Base-by-base conservation (phyloP, 2,113 vertebrate genomes). In the Centropristis striata region DNA sequence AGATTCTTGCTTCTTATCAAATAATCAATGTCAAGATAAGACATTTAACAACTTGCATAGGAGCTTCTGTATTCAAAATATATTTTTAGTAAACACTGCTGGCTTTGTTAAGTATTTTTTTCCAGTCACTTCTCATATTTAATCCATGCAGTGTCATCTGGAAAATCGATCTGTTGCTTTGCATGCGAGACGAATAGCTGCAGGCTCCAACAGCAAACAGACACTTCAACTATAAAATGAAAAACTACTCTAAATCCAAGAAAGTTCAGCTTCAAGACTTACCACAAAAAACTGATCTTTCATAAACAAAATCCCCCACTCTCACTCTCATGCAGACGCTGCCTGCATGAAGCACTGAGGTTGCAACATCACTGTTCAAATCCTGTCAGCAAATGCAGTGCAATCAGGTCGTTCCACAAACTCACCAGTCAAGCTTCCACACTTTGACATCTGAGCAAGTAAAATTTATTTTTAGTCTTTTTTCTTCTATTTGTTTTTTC, bases 201-300 rank as follows among this genome's bases (percentile, higher is more conserved):
- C 64, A 68, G 21, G 49, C 61, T 51, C 20, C 10, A 25, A 39
- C 46, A 57, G 21, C 9, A 55, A 20, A 71, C 42, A 39, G 10
- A 42, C 47, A 49, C n/a, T 16, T 28, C 1, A 44, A 3, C 8
- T 28, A 13, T 5, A 44, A 36, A 49, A n/a, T 16, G 4, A 25
- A 25, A 54, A 63, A 47, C 4, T 11, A 50, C n/a, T 10, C 3
- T 50, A 16, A 18, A 70, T 27, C 21, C 55, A 54, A 15, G 0
- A 63, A 27, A 16, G 46, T 15, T 37, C 39, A 49, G 44, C 74
- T 47, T 59, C 44, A 36, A 51, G 27, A 88, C 86, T 85, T 42
- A 88, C 79, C 86, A 25, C 64, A 66, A 6, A 60, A 16, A 25
- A 65, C 2, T 21, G 49, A 39, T 36, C 51, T 68, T 41, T 70